Evolutionary conservation across 2,888 invertebrate genomes (phyloP), one percentile per base, ranked within the genome.

Genomic region (Liopterus haemorrhoidalis): DNA sequence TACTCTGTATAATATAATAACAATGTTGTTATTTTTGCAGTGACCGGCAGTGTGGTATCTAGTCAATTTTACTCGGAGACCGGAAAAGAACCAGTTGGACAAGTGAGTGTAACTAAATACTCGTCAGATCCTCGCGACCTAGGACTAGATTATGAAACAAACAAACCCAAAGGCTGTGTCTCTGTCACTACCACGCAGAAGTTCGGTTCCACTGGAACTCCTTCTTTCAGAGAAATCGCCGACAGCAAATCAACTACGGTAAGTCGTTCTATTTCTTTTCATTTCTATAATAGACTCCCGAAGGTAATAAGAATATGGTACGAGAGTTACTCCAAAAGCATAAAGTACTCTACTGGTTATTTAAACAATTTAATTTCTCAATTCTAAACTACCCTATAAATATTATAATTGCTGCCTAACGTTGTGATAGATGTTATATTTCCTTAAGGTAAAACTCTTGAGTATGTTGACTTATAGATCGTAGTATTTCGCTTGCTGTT

Each of bases 11-110:
- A 30, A 35, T 14, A 28, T 8, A 42, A 21, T 41, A 40, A 42
- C 38, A 16, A 24, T 33, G 20, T 33, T 33, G 31, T 40, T 30
- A 19, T 35, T 37, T 41, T 61, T 59, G 42, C 66, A 84, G 84
- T 85, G 65, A 81, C 83, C 71, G 82, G 82, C 57, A 80, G 81
- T 45, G 78, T 82, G 52, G 72, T 82, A 55, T 76, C 74, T 33
- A 78, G 81, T 66, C 77, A 80, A 64, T 81, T 72, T 63, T 80
- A 79, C 65, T 77, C 81, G 15, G 77, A 79, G 60, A 80, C 81
- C 67, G 83, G 82, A 24, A 70, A 78, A 31, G 78, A 77, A 59
- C 83, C 85, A 1, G 74, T 76, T 36, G 82, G 82, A 33, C 74
- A 79, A 45, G 75, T 85, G 27, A 81, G 80, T 49, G 76, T 82